Conservation (phyloP, 2,888 invertebrate species). For the Hypselothyrea guttata region DNA sequence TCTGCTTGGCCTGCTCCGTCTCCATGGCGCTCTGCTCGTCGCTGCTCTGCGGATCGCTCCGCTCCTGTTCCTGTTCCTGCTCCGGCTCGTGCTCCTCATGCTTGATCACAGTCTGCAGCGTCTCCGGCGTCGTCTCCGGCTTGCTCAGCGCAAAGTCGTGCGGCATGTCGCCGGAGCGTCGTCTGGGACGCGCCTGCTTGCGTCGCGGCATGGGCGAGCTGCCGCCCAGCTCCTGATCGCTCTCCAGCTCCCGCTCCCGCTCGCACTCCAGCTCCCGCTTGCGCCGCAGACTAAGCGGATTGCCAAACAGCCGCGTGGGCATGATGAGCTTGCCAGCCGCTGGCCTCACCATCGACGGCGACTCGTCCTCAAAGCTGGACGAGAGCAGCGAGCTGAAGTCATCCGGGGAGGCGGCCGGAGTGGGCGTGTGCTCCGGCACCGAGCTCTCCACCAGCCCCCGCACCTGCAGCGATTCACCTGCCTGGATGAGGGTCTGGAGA, state of each 20-base stretch:
- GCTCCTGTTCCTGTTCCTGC: conserved; percentile 52
- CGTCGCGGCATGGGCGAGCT: conserved; percentile 91
- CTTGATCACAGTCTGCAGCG: conserved; percentile 80
- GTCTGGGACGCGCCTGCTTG: conserved; percentile 92
- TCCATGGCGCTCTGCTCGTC: conserved; percentile 31
- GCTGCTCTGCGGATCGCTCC: conserved; percentile 19
- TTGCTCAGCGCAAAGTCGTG: conserved; percentile 82
- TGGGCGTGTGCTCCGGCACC: conserved; percentile 81
- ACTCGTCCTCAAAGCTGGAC: conserved; percentile 82
- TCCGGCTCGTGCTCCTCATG: conserved; percentile 81
- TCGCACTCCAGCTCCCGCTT: conserved; percentile 77
- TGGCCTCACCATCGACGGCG: conserved; percentile 81
- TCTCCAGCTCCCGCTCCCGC: conserved; percentile 81
- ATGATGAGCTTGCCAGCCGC: conserved; percentile 79
- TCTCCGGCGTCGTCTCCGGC: conserved; percentile 66
- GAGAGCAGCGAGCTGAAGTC: conserved; percentile 80
- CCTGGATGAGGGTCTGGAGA: conserved; percentile 91
- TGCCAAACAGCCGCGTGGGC: conserved; percentile 80
- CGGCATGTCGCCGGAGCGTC: conserved; percentile 89
- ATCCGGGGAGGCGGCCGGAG: conserved; percentile 81
- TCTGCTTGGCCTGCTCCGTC: conserved; percentile 41
- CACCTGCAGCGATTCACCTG: conserved; percentile 93
- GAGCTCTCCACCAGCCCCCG: conserved; percentile 89
- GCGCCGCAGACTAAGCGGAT: conserved; percentile 68
- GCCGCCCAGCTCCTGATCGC: conserved; percentile 80